Percentiles rank a stretch among this genome's conserved stretches.
These are phyloP conservation scores for Origma solitaria DNA, from an alignment of 2,113 vertebrate species.

Conservation along the genomic window DNA sequence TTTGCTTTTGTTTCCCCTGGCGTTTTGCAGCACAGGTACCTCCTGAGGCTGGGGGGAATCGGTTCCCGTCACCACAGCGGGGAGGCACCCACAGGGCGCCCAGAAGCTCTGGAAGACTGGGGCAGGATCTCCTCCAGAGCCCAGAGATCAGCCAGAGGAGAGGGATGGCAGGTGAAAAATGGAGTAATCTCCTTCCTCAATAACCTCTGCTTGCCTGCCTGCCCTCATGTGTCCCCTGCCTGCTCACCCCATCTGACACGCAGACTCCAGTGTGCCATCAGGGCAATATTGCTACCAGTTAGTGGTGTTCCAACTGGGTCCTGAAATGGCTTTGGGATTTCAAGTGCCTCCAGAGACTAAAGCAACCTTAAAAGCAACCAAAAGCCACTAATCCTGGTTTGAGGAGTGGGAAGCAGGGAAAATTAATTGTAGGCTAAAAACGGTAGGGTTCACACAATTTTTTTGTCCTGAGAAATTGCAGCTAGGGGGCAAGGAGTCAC, in stretches of 20 bases:
- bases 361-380: not conserved
- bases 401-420: not conserved
- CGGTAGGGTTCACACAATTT: not conserved
- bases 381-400: not conserved
- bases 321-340: not conserved
- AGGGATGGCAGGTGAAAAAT: not conserved
- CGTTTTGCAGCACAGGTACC: not conserved
- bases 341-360: not conserved
- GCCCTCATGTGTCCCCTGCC: accelerated
- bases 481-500: not conserved
- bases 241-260: not conserved
- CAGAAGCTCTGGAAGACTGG: accelerated
- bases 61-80: accelerated
- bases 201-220: not conserved
- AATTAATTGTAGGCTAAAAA: not conserved
- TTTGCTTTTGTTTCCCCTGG: not conserved
- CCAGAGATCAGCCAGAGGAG: not conserved
- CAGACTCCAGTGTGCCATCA: not conserved
- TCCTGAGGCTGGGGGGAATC: not conserved
- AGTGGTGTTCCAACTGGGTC: not conserved
- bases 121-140: not conserved
- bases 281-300: accelerated
- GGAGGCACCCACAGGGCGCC: accelerated
- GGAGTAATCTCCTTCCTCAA: not conserved
- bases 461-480: not conserved